These are phyloP conservation scores for Laticauda laticaudata DNA, from an alignment of 2,113 vertebrate genomes.

Conservation along the genomic window DNA sequence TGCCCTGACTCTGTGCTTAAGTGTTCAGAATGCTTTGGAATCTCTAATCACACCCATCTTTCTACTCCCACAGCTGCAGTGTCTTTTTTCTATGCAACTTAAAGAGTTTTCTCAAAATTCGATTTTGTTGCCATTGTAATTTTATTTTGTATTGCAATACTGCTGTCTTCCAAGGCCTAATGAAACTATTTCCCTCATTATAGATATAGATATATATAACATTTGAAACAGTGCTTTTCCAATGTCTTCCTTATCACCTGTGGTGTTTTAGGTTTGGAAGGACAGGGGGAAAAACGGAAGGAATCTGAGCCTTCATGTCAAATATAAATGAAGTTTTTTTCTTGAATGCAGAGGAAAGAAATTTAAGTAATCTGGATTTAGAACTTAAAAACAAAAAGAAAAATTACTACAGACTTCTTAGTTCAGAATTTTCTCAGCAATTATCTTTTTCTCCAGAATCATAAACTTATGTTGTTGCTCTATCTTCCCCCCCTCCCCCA, in stretches of 20 bases:
- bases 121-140: slow-evolving; percentile 65
- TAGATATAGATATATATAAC: slow-evolving; percentile 62
- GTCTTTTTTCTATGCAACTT: slow-evolving; percentile 58
- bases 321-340: not conserved
- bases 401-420: not conserved
- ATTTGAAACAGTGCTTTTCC: slow-evolving; percentile 53
- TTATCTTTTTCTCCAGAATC: not conserved
- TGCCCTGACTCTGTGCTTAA: slow-evolving; percentile 51
- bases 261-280: not conserved
- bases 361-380: not conserved
- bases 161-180: slow-evolving; percentile 69
- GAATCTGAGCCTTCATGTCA: not conserved
- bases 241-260: not conserved
- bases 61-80: slow-evolving; percentile 60
- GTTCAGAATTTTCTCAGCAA: not conserved
- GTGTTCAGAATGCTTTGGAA: slow-evolving; percentile 62
- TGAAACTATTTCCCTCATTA: slow-evolving; percentile 67
- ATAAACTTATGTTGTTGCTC: not conserved
- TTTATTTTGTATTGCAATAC: slow-evolving; percentile 64
- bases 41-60: not conserved
- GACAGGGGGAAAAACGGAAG: too few relatives aligned
- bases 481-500: rapidly evolving
- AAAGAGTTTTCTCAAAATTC: slow-evolving; percentile 53
- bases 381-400: not conserved
- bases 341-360: not conserved